A percentile compares a stretch with the other conserved stretches of the same genome.
These are phyloP conservation scores for Hiodon alosoides DNA, from an alignment of 2,113 vertebrate species.

Conservation along the genomic window DNA sequence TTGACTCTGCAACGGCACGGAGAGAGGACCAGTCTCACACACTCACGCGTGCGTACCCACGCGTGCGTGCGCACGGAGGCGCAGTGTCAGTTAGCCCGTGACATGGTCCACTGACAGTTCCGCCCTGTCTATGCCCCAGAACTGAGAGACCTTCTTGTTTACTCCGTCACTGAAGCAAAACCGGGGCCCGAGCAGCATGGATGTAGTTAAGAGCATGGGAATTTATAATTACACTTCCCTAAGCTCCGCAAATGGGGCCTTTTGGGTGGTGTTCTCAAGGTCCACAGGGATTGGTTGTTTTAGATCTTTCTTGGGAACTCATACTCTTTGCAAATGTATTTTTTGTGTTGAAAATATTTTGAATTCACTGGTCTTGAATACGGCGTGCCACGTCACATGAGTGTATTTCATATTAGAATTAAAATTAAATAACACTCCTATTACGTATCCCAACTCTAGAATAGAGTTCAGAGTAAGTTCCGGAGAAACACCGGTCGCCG, in stretches of 20 bases:
- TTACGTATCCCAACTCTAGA: too few relatives aligned
- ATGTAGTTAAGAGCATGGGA: background rate
- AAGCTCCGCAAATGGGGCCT: background rate
- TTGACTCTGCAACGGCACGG: conserved; percentile 79
- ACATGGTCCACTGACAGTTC: background rate
- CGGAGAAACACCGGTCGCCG: too few relatives aligned
- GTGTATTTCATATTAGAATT: too few relatives aligned
- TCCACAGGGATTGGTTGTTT: too few relatives aligned
- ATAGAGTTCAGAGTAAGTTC: too few relatives aligned
- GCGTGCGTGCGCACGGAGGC: background rate
- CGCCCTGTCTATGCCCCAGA: background rate
- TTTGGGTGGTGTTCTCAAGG: background rate
- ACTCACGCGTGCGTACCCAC: conserved; percentile 6
- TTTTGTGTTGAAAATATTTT: too few relatives aligned
- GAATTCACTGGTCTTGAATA: too few relatives aligned
- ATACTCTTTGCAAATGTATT: too few relatives aligned
- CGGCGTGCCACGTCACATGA: too few relatives aligned
- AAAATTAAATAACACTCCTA: too few relatives aligned
- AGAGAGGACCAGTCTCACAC: conserved; percentile 28
- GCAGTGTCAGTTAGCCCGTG: background rate
- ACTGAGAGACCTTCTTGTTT: background rate
- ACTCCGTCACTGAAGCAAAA: background rate
- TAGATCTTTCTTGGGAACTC: too few relatives aligned
- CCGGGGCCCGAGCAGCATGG: background rate
- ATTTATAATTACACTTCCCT: background rate